These are phyloP conservation scores for Geotria australis DNA, from an alignment of 2,797 vertebrate genomes.

Conservation along the genomic window DNA sequence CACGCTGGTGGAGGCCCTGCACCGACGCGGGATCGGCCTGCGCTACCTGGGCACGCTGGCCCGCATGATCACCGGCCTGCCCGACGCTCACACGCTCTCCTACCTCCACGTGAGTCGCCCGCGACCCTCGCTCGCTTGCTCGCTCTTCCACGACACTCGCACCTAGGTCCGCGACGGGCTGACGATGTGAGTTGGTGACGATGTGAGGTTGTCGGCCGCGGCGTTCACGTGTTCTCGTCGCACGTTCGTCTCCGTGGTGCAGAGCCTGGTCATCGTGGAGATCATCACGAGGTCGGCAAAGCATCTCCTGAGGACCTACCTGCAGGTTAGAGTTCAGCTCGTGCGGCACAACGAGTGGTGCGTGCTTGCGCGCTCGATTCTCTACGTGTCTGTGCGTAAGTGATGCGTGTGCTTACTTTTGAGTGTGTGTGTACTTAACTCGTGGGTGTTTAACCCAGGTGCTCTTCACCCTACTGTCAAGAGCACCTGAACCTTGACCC, in stretches of 20 bases:
- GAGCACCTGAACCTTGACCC: too few relatives aligned
- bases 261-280: slow-evolving; percentile 87
- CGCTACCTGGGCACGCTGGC: slow-evolving; percentile 69
- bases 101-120: slow-evolving; percentile 50
- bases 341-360: too few relatives aligned
- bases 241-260: slow-evolving; percentile 4
- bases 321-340: slow-evolving; percentile 30
- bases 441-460: too few relatives aligned
- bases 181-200: too few relatives aligned
- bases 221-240: too few relatives aligned
- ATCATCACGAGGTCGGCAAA: slow-evolving; percentile 86
- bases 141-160: too few relatives aligned
- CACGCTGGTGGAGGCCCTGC: slow-evolving; percentile 60
- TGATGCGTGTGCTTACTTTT: background rate
- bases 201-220: too few relatives aligned
- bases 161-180: too few relatives aligned
- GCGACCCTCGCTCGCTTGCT: background rate
- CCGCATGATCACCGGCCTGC: slow-evolving; percentile 41
- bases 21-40: slow-evolving; percentile 79
- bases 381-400: background rate
- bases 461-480: too few relatives aligned
- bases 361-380: background rate
- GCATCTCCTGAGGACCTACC: slow-evolving; percentile 93
- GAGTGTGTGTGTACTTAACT: background rate
- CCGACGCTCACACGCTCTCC: slow-evolving; percentile 43